These are phyloP conservation scores for Pimpla rufipes DNA, from an alignment of 2,888 invertebrate genomes.

Conservation along the genomic window DNA sequence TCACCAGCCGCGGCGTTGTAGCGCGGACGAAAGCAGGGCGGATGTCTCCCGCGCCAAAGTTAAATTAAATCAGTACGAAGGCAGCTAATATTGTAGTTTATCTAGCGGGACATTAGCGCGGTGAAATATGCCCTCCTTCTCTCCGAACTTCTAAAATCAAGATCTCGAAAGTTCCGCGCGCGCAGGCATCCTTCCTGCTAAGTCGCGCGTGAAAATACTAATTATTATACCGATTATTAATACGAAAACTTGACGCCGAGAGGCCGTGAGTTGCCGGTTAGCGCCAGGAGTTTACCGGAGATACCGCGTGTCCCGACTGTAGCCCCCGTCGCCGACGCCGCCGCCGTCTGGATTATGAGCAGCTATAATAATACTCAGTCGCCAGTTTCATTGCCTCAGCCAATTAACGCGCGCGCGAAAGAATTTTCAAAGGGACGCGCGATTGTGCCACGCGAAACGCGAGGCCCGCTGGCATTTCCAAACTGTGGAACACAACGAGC, in stretches of 20 bases:
- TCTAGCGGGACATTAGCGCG: slow-evolving; percentile 85
- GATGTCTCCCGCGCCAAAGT: slow-evolving; percentile 84
- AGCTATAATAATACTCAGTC: slow-evolving; percentile 67
- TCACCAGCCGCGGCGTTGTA: slow-evolving; percentile 45
- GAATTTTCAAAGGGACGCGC: slow-evolving; percentile 11
- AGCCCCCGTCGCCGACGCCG: neutral
- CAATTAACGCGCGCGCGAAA: slow-evolving; percentile 52
- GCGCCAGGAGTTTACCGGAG: slow-evolving; percentile 71
- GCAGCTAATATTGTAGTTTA: slow-evolving; percentile 85
- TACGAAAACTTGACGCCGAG: slow-evolving; percentile 83
- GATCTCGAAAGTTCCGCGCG: slow-evolving; percentile 78
- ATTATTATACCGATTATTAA: slow-evolving; percentile 85
- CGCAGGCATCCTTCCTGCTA: slow-evolving; percentile 82
- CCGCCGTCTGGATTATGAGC: slow-evolving; percentile 76
- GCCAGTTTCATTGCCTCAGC: slow-evolving; percentile 53
- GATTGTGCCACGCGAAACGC: neutral
- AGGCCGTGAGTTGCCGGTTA: slow-evolving; percentile 66
- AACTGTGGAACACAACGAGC: neutral
- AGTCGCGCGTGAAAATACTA: slow-evolving; percentile 85
- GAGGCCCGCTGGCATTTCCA: neutral
- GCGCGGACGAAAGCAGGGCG: slow-evolving; percentile 76
- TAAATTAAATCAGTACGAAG: slow-evolving; percentile 85
- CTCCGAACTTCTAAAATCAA: slow-evolving; percentile 84
- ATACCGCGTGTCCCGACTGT: slow-evolving; percentile 49
- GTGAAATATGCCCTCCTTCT: slow-evolving; percentile 84